Evolutionary conservation across 2,797 vertebrate species (phyloP), one percentile per base, ranked within the genome.

Genomic region (Argya squamiceps): DNA sequence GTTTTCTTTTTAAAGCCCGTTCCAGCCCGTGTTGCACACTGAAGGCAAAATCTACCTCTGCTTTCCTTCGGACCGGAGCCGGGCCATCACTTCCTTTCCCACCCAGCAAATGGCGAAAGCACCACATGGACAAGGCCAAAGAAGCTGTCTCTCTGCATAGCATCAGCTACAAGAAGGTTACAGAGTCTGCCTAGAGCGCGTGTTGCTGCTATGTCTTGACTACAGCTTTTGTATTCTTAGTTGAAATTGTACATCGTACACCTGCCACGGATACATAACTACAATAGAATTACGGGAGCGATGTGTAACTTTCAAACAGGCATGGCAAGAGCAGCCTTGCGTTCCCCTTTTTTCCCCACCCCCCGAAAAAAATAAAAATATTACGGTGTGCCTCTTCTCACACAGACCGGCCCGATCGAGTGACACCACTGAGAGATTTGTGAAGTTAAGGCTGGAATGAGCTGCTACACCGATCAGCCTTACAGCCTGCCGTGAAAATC

Each of bases 91-190:
- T 71, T 92, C 63, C 92, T 81, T 85, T 94, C 52, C 67, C 75
- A 92, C 92, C 22, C 87, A 85, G 81, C 68, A 87, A 95, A 89
- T 60, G 92, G 95, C 92, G 4, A 97, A 96, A 97, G 93, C 94
- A 97, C 71, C 92, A 43, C 89, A 84, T 32, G 68, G 82, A 95
- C 85, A 83, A 95, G 94, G 95, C 86, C 70, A 34, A 93, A 96
- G 62, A 89, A 94, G 96, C 94, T 55, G 32, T 55, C 62, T 92
- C 75, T 84, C 83, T 92, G 96, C 95, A 95, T 91, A 96, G 96
- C 96, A 64, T 96, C 92, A 92, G 91, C 95, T 97, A 96, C 90
- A 96, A 95, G 76, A 81, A 96, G 86, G 81, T 95, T 95, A 95
- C 90, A 96, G 84, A 77, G 37, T 95, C 84, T 96, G 89, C 85